A percentile compares a stretch with the other conserved stretches of the same genome.
These are phyloP conservation scores for Hermodice carunculata DNA, from an alignment of 2,888 invertebrate genomes.

Conservation along the genomic window DNA sequence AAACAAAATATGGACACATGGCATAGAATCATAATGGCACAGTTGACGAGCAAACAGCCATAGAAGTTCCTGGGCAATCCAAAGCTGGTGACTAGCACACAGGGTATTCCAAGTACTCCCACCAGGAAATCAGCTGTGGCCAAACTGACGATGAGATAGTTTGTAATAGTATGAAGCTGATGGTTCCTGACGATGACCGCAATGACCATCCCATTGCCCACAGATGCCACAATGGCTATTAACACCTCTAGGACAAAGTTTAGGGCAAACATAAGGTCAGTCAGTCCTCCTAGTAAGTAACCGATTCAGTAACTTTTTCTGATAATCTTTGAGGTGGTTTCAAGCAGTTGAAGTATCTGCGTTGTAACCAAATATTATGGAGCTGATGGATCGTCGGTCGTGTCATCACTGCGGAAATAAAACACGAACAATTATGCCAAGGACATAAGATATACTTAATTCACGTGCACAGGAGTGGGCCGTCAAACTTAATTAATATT, in stretches of 20 bases:
- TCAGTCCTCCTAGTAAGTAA: too few relatives aligned
- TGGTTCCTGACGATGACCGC: slow-evolving; percentile 1
- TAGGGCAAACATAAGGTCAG: neutral
- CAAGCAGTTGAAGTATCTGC: too few relatives aligned
- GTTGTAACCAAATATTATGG: too few relatives aligned
- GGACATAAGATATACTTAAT: too few relatives aligned
- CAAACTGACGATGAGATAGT: slow-evolving; percentile 15
- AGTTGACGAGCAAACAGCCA: slow-evolving; percentile 16
- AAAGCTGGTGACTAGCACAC: neutral
- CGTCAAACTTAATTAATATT: too few relatives aligned
- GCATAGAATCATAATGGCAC: slow-evolving; percentile 14
- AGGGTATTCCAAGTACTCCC: slow-evolving; percentile 12
- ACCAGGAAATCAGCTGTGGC: slow-evolving; percentile 16
- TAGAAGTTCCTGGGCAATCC: slow-evolving; percentile 16
- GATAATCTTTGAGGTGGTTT: too few relatives aligned
- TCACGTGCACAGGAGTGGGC: too few relatives aligned
- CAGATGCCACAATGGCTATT: neutral
- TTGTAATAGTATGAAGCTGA: slow-evolving; percentile 9
- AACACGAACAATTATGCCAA: too few relatives aligned
- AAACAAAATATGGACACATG: slow-evolving; percentile 6
- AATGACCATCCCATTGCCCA: slow-evolving; percentile 30
- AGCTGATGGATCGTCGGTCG: too few relatives aligned
- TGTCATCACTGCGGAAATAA: too few relatives aligned
- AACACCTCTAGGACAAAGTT: slow-evolving; percentile 1
- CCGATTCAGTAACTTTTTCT: too few relatives aligned